These are phyloP conservation scores for Aldabrachelys gigantea DNA, from an alignment of 2,113 vertebrate species.

Conservation along the genomic window DNA sequence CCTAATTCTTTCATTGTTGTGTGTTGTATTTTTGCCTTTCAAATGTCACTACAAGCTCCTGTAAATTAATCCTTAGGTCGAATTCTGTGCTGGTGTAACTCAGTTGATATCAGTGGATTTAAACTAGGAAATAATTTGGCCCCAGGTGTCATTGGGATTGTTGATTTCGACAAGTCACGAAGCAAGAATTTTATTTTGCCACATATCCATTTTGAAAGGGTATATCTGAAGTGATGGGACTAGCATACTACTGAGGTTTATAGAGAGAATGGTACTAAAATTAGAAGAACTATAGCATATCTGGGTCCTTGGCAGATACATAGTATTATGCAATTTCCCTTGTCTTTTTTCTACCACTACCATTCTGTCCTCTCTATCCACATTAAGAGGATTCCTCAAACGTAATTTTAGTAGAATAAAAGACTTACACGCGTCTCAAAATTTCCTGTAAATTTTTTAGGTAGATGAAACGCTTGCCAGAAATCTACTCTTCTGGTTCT, in stretches of 20 bases:
- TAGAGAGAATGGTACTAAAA: neutral
- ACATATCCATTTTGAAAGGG: accelerated
- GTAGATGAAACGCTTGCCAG: neutral
- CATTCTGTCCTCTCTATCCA: neutral
- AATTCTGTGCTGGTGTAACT: neutral
- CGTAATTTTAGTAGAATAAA: neutral
- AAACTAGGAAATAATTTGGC: neutral
- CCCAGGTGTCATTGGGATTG: neutral
- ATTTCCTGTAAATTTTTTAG: neutral
- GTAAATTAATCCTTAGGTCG: neutral
- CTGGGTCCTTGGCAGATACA: neutral
- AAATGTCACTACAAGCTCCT: neutral
- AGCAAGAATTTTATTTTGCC: neutral
- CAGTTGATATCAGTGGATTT: neutral
- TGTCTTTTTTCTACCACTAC: neutral
- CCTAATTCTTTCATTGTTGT: neutral
- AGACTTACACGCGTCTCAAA: neutral
- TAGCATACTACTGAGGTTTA: neutral
- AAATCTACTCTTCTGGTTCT: neutral
- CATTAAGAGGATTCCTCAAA: neutral
- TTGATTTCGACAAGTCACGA: neutral
- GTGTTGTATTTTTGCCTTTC: neutral
- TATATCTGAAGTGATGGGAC: neutral
- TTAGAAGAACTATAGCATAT: accelerated
- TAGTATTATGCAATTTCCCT: neutral